Evolutionary conservation across 2,888 invertebrate genomes (phyloP).

Genomic region (Lucinisca nassula): DNA sequence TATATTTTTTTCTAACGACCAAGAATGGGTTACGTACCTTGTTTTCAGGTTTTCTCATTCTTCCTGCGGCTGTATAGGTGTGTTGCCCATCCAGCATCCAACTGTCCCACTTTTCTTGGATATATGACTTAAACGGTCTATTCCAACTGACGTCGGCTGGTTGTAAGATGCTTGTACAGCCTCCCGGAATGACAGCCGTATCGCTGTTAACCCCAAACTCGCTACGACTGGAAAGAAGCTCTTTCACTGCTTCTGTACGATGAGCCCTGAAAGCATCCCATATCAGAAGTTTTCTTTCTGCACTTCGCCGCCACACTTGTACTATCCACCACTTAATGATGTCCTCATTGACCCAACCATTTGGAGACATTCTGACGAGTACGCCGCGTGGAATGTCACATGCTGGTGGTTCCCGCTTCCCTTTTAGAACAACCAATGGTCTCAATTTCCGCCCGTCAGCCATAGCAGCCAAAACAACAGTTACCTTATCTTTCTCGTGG

Average conservation of each 20-base stretch:
- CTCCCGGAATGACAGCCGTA: constrained; percentile 29
- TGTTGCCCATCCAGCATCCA: constrained; percentile 36
- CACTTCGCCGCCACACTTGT: constrained; percentile 16
- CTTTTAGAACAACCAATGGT: constrained; percentile 31
- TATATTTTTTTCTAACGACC: neutral
- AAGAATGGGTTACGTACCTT: neutral
- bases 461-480: constrained; percentile 35
- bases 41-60: neutral
- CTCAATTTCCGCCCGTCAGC: constrained; percentile 34
- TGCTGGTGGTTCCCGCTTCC: constrained; percentile 14
- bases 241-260: constrained; percentile 28
- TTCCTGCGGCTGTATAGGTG: constrained; percentile 1
- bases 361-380: constrained; percentile 26
- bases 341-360: constrained; percentile 37
- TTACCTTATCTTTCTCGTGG: constrained; percentile 38
- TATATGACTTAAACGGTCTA: constrained; percentile 35
- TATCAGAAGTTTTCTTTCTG: constrained; percentile 2
- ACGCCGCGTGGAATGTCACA: constrained; percentile 22
- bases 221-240: constrained; percentile 22
- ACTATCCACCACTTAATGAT: constrained; percentile 35
- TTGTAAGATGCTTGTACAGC: constrained; percentile 39
- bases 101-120: constrained; percentile 27
- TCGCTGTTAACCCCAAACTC: constrained; percentile 22
- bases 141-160: constrained; percentile 38
- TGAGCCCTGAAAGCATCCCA: constrained; percentile 37